Base-by-base conservation (phyloP, 2,797 vertebrate genomes). In the Myotis findleyi region DNA sequence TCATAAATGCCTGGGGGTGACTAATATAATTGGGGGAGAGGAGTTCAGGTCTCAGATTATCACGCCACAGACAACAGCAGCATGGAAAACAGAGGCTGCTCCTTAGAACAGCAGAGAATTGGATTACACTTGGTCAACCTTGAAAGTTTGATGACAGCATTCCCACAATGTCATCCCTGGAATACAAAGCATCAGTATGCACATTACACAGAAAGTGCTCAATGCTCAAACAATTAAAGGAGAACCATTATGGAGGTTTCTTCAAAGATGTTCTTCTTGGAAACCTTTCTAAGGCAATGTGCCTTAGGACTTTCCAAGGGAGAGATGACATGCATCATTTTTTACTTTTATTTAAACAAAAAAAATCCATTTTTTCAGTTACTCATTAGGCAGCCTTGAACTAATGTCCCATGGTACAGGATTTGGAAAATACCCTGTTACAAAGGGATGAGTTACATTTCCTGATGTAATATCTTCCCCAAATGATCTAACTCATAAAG, bases 351-450 rank as follows among this genome's bases (percentile, higher is more conserved):
- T 80, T 84, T 88, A 87, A 92, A 20, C 18, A 47, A 66, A 91
- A 30, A 94, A 81, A 85, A 59, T 27, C 38, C 72, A 41, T 77
- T 64, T 94, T 82, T 53, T 53, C 89, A 33, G 21, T 77, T 92
- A 66, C 77, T 92, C 38, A 77, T 53, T 87, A 93, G 44, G 7
- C 93, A 95, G 25, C 62, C 23, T 82, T 11, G 20, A 95, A 90
- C 18, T 62, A 92, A 92, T 86, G 51, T 33, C 11, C 49, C 38
- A 76, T 66, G 14, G 30, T 64, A 81, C 38, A 18, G 36, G 72
- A 93, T 82, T 87, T 94, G 51, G 57, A 82, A 97, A 94, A 88
- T 81, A 25, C 2, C 82, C 41, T 75, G 30, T 41, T 82, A 82
- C 59, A 89, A 36, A 76, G 80, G 10, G 25, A 83, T 71, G 6